These are phyloP conservation scores for Drosophila pandora DNA, from an alignment of 1,140 invertebrate species.

Conservation along the genomic window DNA sequence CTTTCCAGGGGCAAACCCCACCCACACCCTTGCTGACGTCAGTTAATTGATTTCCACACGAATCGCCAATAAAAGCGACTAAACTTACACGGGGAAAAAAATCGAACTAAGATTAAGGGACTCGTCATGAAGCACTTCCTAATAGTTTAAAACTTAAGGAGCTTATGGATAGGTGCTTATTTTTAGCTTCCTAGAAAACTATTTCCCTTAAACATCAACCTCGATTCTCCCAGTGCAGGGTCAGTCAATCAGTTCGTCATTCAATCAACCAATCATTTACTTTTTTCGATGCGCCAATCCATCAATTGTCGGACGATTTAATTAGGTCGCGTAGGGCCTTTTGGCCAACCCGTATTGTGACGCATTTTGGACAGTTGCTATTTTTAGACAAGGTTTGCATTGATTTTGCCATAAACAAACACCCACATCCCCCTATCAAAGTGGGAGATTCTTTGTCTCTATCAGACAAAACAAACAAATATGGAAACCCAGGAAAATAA, in stretches of 20 bases:
- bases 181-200: not conserved
- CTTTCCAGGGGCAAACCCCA: not conserved
- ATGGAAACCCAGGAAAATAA: slow-evolving; percentile 24
- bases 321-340: slow-evolving; percentile 31
- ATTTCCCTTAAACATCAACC: too few species aligned
- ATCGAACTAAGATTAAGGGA: not conserved
- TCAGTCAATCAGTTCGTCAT: slow-evolving; percentile 12
- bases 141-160: too few species aligned
- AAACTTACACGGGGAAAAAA: slow-evolving; percentile 10
- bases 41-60: slow-evolving; percentile 46
- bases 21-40: slow-evolving; percentile 25
- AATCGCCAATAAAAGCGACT: slow-evolving; percentile 8
- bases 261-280: slow-evolving; percentile 32
- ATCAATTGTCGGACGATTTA: slow-evolving; percentile 47
- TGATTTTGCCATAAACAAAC: slow-evolving; percentile 48
- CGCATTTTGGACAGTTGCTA: slow-evolving; percentile 41
- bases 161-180: not conserved
- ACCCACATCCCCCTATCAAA: not conserved
- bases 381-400: slow-evolving; percentile 37
- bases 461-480: slow-evolving; percentile 1
- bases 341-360: slow-evolving; percentile 18
- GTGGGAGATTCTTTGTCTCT: too few species aligned
- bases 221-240: slow-evolving; percentile 11
- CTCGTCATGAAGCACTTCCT: too few species aligned
- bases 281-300: slow-evolving; percentile 25